Base-by-base conservation (phyloP, 2,797 vertebrate genomes). In the Rhinoraja longicauda region DNA sequence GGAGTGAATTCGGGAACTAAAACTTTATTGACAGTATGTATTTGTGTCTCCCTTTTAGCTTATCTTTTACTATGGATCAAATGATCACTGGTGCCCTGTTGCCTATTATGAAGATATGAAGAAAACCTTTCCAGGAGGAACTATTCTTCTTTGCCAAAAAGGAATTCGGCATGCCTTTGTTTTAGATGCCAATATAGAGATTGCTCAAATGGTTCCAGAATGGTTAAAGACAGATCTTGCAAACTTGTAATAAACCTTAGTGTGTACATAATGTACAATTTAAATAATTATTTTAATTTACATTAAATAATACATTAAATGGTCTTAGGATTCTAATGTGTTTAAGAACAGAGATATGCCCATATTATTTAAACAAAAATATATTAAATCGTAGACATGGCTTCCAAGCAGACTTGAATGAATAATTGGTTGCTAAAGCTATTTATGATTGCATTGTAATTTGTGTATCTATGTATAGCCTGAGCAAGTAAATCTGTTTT, bases 51-150 rank as follows among this genome's bases (percentile, higher is more conserved):
- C 26, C 26, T 96, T 96, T 88, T 94, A 99, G 99, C 96, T 99
- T 29, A 96, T 97, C 79, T 99, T 99, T 95, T 99, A 99, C 94
- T 99, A 99, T 17, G 98, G 99, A 59, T 95, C 95, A 1, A 93
- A 93, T 64, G 98, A 99, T 94, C 93, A 93, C 93, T 99, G 98
- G 98, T 99, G 98, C 93, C 98, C 98, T 0, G 95, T 96, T 75
- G 94, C 96, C 77, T 99, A 97, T 94, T 99, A 98, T 13, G 96
- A 98, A 17, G 98, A 99, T 94, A 97, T 99, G 93, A 98, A 97
- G 94, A 96, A 94, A 95, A 97, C 98, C 94, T 99, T 99, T 94
- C 98, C 98, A 0, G 95, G 94, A 0, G 98, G 97, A 93, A 97
- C 98, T 93, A 97, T 99, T 93, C 96, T 95, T 36, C 97, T 99